phyloP scores from a whole-genome alignment of 2,888 invertebrate genomes.

The Idaea dimidiata region DNA sequence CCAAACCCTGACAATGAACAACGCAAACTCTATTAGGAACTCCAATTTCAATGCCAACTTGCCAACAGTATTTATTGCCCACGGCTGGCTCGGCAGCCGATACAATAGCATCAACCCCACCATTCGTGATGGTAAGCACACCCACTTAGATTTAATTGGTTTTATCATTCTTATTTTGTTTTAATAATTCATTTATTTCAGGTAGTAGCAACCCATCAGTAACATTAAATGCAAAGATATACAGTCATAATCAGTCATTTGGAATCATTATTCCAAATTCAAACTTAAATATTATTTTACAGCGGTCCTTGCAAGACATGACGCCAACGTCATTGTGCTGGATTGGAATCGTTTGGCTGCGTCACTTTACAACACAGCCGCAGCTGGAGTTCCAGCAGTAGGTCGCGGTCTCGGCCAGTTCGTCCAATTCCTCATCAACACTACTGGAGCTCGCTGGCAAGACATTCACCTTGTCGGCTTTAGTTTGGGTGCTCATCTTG shows the following conservation, averaged over 20 bases:
- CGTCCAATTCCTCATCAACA: constrained; percentile 35
- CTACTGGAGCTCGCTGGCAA: constrained; percentile 38
- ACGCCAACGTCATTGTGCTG: constrained; percentile 48
- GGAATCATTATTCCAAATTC: not conserved
- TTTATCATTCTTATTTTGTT: not conserved
- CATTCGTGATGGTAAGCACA: constrained; percentile 41
- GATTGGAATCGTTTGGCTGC: constrained; percentile 50
- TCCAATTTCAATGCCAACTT: constrained; percentile 44
- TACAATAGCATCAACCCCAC: constrained; percentile 37
- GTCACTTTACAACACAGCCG: constrained; percentile 45
- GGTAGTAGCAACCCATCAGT: too few species aligned
- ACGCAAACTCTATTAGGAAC: constrained; percentile 35
- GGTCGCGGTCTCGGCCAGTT: constrained; percentile 52
- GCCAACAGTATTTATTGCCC: constrained; percentile 44
- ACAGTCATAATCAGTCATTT: too few species aligned
- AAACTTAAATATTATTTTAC: constrained; percentile 7
- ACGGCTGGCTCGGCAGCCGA: constrained; percentile 51
- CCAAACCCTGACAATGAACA: constrained; percentile 40
- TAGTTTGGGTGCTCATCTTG: constrained; percentile 55
- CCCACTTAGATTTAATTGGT: not conserved
- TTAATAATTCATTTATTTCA: too few species aligned
- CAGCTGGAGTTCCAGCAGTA: constrained; percentile 41
- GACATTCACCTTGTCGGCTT: constrained; percentile 51
- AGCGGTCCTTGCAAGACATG: constrained; percentile 40
- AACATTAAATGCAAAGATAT: too few species aligned